Evolutionary conservation across 2,888 invertebrate species (phyloP).

Genomic region (Clunio marinus): DNA sequence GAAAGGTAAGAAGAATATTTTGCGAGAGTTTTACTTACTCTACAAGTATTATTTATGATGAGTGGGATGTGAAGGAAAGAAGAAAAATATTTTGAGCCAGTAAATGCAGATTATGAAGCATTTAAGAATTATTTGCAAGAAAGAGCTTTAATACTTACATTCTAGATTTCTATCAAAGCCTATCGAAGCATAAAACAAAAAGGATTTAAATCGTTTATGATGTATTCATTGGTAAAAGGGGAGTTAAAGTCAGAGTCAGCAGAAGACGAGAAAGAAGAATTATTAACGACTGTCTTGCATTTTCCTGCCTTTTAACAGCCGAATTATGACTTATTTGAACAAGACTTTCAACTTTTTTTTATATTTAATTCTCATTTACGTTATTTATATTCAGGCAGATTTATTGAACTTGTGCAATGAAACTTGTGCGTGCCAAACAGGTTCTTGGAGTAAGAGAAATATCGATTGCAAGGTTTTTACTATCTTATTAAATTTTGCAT

Average conservation of each 20-base stretch:
- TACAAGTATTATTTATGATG: slow-evolving; percentile 16
- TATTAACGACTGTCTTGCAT: too few relatives aligned
- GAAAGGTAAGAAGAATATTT: slow-evolving; percentile 6
- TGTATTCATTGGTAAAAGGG: slow-evolving; percentile 4
- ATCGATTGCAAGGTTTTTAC: background rate
- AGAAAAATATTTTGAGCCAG: slow-evolving; percentile 10
- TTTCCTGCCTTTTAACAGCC: background rate
- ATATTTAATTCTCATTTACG: background rate
- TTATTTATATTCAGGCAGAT: background rate
- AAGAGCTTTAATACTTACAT: too few relatives aligned
- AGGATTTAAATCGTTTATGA: slow-evolving; percentile 18
- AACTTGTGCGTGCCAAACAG: slow-evolving; percentile 21
- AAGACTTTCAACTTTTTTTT: background rate
- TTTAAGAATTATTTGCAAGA: background rate
- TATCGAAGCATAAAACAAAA: slow-evolving; percentile 1
- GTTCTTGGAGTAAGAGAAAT: background rate
- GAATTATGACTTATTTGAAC: slow-evolving; percentile 38
- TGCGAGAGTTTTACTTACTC: background rate
- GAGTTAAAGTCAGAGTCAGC: background rate
- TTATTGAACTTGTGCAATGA: background rate
- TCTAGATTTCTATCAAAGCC: background rate
- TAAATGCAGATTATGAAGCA: background rate
- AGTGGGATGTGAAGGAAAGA: slow-evolving; percentile 27
- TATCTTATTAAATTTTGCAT: background rate
- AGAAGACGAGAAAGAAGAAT: background rate